phyloP scores from a whole-genome alignment of 2,888 invertebrate species.

The Thereva nobilitata region DNA sequence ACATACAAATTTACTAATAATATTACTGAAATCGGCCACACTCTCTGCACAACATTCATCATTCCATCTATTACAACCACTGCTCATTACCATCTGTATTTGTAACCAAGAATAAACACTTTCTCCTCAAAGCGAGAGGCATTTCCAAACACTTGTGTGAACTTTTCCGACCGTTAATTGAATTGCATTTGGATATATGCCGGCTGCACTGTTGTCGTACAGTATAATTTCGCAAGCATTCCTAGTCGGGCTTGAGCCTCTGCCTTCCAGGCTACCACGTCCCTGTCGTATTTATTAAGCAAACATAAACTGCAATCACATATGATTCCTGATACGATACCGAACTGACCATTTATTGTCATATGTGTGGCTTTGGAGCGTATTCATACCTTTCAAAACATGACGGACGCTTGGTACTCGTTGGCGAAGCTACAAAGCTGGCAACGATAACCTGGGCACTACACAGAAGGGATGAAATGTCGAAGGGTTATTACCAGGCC shows the following conservation, averaged over 20 bases:
- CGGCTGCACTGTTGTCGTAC: background rate
- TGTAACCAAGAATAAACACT: background rate
- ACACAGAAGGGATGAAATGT: background rate
- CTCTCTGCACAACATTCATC: no score
- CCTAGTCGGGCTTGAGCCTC: conserved; percentile 10
- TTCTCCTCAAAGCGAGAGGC: conserved; percentile 11
- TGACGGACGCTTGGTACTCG: conserved; percentile 30
- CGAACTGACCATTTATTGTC: conserved; percentile 24
- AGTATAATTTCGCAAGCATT: conserved; percentile 16
- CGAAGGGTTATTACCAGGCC: background rate
- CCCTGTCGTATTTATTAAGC: conserved; percentile 38
- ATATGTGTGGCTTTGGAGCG: conserved; percentile 24
- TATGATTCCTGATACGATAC: conserved; percentile 38
- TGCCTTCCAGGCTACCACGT: conserved; percentile 8
- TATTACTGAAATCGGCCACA: no score
- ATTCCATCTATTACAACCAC: no score
- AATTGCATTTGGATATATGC: conserved; percentile 37
- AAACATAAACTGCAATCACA: conserved; percentile 41
- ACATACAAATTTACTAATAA: no score
- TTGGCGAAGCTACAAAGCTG: background rate
- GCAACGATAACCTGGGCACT: background rate
- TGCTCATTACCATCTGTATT: no score
- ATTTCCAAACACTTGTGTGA: conserved; percentile 22
- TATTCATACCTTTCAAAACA: conserved; percentile 30
- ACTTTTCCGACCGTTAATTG: conserved; percentile 40